A percentile compares a stretch with the other conserved stretches of the same genome.
phyloP scores from a whole-genome alignment of 2,797 vertebrate genomes.

The Amniataba percoides region DNA sequence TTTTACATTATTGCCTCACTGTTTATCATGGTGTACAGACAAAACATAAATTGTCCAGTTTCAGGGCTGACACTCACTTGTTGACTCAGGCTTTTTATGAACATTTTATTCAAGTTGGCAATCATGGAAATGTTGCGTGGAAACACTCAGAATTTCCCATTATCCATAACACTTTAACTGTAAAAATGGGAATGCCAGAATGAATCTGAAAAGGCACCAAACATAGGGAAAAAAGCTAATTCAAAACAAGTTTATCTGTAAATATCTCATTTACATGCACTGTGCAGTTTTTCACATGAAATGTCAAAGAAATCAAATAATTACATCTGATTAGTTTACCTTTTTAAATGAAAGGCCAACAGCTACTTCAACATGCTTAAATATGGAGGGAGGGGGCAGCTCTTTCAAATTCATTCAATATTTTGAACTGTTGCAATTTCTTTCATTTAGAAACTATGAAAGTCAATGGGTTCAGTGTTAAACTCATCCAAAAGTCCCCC shows the following conservation, averaged over 20 bases:
- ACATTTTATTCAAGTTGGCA: background rate
- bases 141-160: background rate
- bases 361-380: slow-evolving; percentile 2
- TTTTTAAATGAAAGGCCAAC: background rate
- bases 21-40: background rate
- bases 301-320: background rate
- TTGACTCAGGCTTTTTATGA: slow-evolving; percentile 25
- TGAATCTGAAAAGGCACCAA: background rate
- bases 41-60: background rate
- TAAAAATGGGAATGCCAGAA: background rate
- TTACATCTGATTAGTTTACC: background rate
- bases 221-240: too few species aligned
- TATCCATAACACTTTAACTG: slow-evolving; percentile 2
- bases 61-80: background rate
- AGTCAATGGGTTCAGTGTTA: background rate
- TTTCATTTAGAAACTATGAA: background rate
- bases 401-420: background rate
- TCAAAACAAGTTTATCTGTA: background rate
- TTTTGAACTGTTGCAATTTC: background rate
- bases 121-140: background rate
- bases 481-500: too few species aligned
- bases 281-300: too few species aligned
- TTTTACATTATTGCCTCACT: background rate
- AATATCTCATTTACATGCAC: background rate
- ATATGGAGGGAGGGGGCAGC: background rate